These are phyloP conservation scores for Serilophus lunatus DNA, from an alignment of 2,113 vertebrate species.

Conservation along the genomic window DNA sequence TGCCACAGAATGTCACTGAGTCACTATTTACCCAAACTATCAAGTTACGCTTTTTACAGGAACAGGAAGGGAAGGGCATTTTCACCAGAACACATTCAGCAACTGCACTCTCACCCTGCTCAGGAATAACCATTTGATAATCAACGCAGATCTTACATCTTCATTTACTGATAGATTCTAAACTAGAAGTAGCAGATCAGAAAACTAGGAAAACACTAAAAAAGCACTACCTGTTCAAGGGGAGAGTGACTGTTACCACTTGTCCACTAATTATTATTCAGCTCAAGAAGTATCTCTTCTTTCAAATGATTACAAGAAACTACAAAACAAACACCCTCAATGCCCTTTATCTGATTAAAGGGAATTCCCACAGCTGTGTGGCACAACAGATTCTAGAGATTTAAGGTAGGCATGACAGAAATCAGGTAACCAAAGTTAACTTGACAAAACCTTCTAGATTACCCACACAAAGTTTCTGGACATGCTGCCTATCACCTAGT, in stretches of 20 bases:
- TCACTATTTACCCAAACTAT: not conserved
- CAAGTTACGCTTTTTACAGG: not conserved
- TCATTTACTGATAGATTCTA: not conserved
- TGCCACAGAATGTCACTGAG: not conserved
- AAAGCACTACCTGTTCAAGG: rapidly evolving
- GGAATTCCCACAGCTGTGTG: not conserved
- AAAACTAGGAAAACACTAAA: not conserved
- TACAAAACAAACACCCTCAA: not conserved
- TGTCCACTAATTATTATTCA: not conserved
- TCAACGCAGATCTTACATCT: not conserved
- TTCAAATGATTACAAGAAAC: not conserved
- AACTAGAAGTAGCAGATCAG: not conserved
- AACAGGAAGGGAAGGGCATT: not conserved
- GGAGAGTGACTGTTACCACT: not conserved
- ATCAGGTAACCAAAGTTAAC: not conserved
- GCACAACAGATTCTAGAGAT: not conserved
- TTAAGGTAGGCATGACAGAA: not conserved
- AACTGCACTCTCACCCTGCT: not conserved
- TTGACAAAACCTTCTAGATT: not conserved
- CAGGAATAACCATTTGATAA: not conserved
- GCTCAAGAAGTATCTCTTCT: not conserved
- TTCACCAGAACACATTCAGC: not conserved
- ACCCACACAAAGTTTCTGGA: not conserved
- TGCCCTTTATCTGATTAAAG: not conserved
- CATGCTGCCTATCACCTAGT: not conserved